These are phyloP conservation scores for Liasis olivaceus DNA, from an alignment of 2,797 vertebrate genomes.

Conservation along the genomic window DNA sequence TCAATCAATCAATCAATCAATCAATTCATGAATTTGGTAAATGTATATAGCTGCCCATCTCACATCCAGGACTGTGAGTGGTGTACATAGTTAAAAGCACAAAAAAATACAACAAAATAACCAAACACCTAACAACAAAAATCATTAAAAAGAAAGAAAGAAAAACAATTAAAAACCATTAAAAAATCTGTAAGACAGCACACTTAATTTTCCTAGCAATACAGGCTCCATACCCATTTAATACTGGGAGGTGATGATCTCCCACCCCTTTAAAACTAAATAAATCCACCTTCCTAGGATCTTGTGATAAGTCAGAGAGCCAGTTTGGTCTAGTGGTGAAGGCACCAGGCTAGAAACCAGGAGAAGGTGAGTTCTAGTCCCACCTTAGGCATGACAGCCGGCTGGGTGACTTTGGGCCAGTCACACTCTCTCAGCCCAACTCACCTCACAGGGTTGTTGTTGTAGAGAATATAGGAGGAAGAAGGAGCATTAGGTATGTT, in stretches of 20 bases:
- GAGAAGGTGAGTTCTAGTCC: too few species aligned
- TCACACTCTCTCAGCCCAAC: too few species aligned
- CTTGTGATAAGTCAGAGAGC: background rate
- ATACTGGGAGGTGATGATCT: background rate
- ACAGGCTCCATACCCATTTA: background rate
- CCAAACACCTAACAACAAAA: background rate
- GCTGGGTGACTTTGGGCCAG: too few species aligned
- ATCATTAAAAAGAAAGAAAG: background rate
- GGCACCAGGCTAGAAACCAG: too few species aligned
- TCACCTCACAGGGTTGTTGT: too few species aligned
- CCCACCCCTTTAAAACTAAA: background rate
- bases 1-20: background rate
- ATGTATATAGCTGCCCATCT: background rate
- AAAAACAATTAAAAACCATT: background rate
- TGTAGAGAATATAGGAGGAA: too few species aligned
- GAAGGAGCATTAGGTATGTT: too few species aligned
- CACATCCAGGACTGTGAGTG: background rate
- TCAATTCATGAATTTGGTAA: background rate
- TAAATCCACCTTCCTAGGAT: background rate
- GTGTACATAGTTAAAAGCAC: background rate
- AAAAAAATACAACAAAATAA: background rate
- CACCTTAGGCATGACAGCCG: too few species aligned
- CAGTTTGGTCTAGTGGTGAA: too few species aligned
- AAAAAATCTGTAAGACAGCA: background rate
- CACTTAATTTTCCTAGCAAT: background rate